Percentiles rank a stretch among this genome's conserved stretches.
phyloP scores from a whole-genome alignment of 1,140 invertebrate species.

The Saccostrea glomerata region DNA sequence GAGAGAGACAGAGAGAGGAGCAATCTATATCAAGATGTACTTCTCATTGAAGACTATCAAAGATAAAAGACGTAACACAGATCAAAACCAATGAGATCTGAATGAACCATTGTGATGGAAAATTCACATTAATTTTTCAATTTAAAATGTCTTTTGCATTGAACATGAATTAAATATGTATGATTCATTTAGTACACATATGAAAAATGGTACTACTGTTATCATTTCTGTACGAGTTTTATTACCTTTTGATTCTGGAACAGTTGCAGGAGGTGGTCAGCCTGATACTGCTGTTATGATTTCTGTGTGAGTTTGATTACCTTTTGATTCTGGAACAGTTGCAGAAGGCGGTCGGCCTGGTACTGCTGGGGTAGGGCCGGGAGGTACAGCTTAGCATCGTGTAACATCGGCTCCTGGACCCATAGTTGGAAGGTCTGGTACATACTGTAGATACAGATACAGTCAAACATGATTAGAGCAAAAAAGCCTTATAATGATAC shows the following conservation, averaged over 20 bases:
- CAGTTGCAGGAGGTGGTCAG: constrained; percentile 75
- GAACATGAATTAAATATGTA: no score
- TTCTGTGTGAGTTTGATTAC: constrained; percentile 41
- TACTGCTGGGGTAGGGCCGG: constrained; percentile 86
- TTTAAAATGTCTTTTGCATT: no score
- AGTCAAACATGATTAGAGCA: no score
- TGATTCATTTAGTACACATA: no score
- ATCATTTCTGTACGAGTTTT: no score
- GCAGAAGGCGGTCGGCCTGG: constrained; percentile 69
- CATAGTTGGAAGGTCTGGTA: constrained; percentile 84
- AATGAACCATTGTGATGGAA: no score
- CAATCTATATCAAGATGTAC: not conserved
- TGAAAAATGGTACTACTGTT: no score
- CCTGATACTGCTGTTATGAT: constrained; percentile 77
- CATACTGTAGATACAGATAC: constrained; percentile 55
- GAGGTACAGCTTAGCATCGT: constrained; percentile 85
- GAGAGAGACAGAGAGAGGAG: not conserved
- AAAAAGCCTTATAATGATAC: no score
- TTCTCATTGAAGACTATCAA: no score
- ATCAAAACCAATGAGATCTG: no score
- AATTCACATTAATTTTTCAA: no score
- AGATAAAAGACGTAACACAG: no score
- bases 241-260: constrained; percentile 80
- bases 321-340: constrained; percentile 81
- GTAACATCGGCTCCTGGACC: constrained; percentile 88